These are phyloP conservation scores for Eumeta japonica DNA, from an alignment of 1,140 invertebrate species.

Conservation along the genomic window DNA sequence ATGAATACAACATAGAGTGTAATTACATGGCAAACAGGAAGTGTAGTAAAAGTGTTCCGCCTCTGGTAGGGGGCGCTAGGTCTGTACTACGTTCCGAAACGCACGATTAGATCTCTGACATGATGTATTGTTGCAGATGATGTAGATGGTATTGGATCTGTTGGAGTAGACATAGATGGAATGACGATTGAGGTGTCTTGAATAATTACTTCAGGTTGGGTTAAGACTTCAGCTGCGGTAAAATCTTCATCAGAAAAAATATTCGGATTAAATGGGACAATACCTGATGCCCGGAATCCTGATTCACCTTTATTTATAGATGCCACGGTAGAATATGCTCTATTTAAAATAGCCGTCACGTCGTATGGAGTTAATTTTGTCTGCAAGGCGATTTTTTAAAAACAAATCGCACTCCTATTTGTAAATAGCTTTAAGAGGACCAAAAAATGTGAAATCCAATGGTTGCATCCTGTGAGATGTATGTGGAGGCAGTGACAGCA, in stretches of 20 bases:
- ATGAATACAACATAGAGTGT: too few species aligned
- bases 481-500: constrained; percentile 15
- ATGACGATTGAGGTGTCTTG: neutral
- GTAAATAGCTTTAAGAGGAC: constrained; percentile 37
- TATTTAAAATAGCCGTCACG: constrained; percentile 21
- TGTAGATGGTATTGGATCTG: neutral
- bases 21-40: too few species aligned
- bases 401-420: constrained; percentile 28
- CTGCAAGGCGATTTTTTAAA: constrained; percentile 13
- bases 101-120: too few species aligned
- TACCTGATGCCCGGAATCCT: constrained; percentile 15
- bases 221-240: constrained; percentile 9
- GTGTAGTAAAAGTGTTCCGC: too few species aligned
- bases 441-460: constrained; percentile 26
- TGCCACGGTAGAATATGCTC: constrained; percentile 18
- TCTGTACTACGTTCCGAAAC: too few species aligned
- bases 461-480: too few species aligned
- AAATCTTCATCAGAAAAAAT: constrained; percentile 10
- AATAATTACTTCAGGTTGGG: constrained; percentile 11
- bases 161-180: neutral
- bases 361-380: constrained; percentile 24
- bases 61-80: too few species aligned
- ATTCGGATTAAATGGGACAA: constrained; percentile 12
- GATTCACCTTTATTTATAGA: constrained; percentile 20
- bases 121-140: neutral